Conservation (phyloP, 2,888 invertebrate species). For the Phymatocera aterrima region DNA sequence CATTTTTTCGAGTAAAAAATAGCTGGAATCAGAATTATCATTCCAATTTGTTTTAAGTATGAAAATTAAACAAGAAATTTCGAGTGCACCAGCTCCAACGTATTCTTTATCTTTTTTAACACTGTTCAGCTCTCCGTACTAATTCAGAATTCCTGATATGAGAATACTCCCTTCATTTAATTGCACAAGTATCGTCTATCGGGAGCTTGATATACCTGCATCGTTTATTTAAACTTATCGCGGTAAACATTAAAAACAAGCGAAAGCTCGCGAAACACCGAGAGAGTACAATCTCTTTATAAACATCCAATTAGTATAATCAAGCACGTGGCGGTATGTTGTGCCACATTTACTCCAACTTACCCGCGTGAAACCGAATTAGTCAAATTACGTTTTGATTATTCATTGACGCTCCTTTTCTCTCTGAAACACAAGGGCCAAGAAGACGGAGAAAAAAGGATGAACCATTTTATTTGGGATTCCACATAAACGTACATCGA, state of each 20-base stretch:
- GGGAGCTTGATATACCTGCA: neutral
- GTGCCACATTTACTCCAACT: slow-evolving; percentile 12
- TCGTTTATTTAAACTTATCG: slow-evolving; percentile 23
- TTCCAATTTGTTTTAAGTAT: no score
- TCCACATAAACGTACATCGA: no score
- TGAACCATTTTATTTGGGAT: no score
- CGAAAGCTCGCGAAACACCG: slow-evolving; percentile 44
- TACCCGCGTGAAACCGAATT: neutral
- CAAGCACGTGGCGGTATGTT: slow-evolving; percentile 21
- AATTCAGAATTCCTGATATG: no score
- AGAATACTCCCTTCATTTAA: no score
- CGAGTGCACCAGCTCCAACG: no score
- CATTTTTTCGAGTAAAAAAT: no score
- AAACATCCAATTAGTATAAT: slow-evolving; percentile 22
- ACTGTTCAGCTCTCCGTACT: no score
- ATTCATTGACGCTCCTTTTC: neutral
- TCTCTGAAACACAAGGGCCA: no score
- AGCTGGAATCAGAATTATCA: no score
- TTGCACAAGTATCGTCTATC: neutral
- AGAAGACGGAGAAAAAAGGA: neutral
- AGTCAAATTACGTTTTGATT: neutral
- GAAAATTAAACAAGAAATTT: no score
- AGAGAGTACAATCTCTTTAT: neutral
- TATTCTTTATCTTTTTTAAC: no score
- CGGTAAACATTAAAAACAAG: slow-evolving; percentile 22